A percentile compares a stretch with the other conserved stretches of the same genome.
phyloP scores from a whole-genome alignment of 2,797 vertebrate species.

The Phalloptychus januarius region DNA sequence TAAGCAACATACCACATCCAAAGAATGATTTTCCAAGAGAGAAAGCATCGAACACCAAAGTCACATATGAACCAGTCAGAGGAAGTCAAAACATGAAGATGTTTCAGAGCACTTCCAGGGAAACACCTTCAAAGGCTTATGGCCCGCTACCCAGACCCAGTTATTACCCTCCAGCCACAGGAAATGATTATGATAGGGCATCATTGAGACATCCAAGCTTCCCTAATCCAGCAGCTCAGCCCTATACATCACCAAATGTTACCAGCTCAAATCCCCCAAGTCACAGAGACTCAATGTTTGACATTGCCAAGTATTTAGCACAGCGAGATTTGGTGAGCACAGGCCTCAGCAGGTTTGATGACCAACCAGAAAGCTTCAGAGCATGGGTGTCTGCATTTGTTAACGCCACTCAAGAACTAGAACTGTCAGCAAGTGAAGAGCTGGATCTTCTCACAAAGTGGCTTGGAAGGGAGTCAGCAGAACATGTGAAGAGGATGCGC shows the following conservation, averaged over 20 bases:
- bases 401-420: not conserved
- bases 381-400: not conserved
- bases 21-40: not conserved
- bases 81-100: not conserved
- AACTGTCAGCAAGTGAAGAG: not conserved
- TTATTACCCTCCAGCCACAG: not conserved
- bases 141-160: not conserved
- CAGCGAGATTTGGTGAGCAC: not conserved
- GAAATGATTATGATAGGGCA: not conserved
- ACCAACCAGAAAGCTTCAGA: not conserved
- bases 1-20: not conserved
- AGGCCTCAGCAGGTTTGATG: not conserved
- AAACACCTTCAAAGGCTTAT: conserved; percentile 1
- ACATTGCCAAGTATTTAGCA: not conserved
- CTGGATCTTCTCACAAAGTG: not conserved
- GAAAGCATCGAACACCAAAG: not conserved
- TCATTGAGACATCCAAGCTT: too few relatives aligned
- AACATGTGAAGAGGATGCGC: not conserved
- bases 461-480: not conserved
- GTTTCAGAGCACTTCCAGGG: not conserved
- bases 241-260: not conserved
- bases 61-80: not conserved
- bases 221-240: too few relatives aligned
- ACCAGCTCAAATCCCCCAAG: not conserved
- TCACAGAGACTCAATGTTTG: not conserved